Percentiles rank a stretch among this genome's conserved stretches.
These are phyloP conservation scores for Engraulis encrasicolus DNA, from an alignment of 2,113 vertebrate species.

Conservation along the genomic window DNA sequence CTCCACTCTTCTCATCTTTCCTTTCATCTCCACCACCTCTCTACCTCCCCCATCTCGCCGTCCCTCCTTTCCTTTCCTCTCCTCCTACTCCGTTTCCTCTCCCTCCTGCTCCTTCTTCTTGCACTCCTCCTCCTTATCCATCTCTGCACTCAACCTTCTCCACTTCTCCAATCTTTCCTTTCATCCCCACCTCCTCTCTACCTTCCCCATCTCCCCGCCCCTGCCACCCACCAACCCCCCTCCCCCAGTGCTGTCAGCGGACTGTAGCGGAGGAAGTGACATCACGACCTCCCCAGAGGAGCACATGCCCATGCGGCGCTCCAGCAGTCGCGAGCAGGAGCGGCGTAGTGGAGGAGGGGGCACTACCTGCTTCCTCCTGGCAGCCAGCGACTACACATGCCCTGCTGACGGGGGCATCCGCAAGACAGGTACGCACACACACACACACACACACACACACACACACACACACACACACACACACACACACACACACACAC, in stretches of 20 bases:
- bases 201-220: neutral
- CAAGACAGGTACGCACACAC: no score
- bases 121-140: no score
- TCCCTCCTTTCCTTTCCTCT: no score
- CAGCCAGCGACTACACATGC: slow-evolving; percentile 92
- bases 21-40: no score
- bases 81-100: neutral
- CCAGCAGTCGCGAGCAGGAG: slow-evolving; percentile 92
- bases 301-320: slow-evolving; percentile 88
- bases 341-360: slow-evolving; percentile 85
- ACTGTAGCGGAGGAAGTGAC: slow-evolving; percentile 94
- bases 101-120: neutral
- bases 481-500: neutral
- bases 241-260: slow-evolving; percentile 86
- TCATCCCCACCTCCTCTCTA: neutral
- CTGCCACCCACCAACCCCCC: neutral
- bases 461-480: no score
- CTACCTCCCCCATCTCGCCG: no score
- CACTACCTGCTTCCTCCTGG: slow-evolving; percentile 94
- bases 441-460: no score
- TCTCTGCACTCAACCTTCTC: no score
- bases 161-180: no score
- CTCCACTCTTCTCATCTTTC: no score
- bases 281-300: slow-evolving; percentile 91
- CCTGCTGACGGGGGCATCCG: no score